Evolutionary conservation across 2,113 vertebrate genomes (phyloP), one percentile per base, ranked within the genome.

Genomic region (Vicugna pacos): DNA sequence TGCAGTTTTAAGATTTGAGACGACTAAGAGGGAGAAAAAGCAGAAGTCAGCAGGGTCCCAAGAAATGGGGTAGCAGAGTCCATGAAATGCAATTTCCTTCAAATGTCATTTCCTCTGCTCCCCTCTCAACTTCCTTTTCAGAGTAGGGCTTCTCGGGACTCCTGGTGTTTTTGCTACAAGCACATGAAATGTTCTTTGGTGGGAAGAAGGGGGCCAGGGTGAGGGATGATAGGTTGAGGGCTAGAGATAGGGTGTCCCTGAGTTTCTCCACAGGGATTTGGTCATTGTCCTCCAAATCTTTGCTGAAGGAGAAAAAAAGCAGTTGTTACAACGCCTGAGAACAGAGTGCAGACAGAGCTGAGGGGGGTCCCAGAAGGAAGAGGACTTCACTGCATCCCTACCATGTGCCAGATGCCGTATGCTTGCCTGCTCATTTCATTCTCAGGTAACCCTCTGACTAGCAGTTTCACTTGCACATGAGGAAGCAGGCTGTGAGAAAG

Each of bases 21-120:
- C 76, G 46, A 35, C 97, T 97, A 38, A 38, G 30, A 30, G 54
- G 42, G 70, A 87, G 35, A 82, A 93, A 85, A 89, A 94, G 17
- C 54, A 92, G 60, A 93, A 88, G 77, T 97, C 67, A 92, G 46
- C 56, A 89, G 46, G 30, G 5, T 89, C 52, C 32, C 70, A 83
- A 73, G 52, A 85, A 77, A 81, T 0, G 3, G 28, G 38, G 77
- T 50, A 38, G 19, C 67, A 30, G 82, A 77, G 35, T 54, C 60
- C 30, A 38, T 9, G 6, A 65, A 50, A 64, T 17, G 3, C 56
- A 38, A 42, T n/a, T 96, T 62, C 46, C 73, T 60, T 13, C 72
- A 13, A 80, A 14, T 30, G 16, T 65, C 50, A 48, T 80, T 70
- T 95, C 83, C 62, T 58, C 94, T 60, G 28, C 65, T 52, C 54